Evolutionary conservation across 2,888 invertebrate genomes (phyloP), one percentile per base, ranked within the genome.

Genomic region (Cryptus viduatorius): DNA sequence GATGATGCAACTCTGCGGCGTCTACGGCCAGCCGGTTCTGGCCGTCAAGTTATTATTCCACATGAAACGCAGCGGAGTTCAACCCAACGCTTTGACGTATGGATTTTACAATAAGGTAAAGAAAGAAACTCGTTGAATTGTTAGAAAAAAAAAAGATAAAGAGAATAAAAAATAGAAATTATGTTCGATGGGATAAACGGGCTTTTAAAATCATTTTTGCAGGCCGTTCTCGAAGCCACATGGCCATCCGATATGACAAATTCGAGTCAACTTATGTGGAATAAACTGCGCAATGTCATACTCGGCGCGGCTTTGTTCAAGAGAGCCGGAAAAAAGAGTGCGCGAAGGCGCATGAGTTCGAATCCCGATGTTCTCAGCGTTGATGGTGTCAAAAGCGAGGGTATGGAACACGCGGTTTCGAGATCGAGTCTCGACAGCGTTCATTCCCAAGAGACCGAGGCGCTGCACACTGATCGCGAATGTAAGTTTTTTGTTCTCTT

Each of bases 1-100:
- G 73, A 97, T 99, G 96, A 99, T 99, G 98, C 99, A 99, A 94
- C 95, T 99, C 31, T 99, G 99, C 94, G 99, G 99, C 5, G 96
- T 98, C 87, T 98, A 99, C 93, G 98, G 98, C 80, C 96, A 98
- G 91, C 99, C 99, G 0, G 97, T 98, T 79, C 94, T 99, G 90
- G 99, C 99, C 1, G 99, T 99, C 0, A 98, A 98, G 91, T 94
- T 98, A 68, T 94, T 98, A 89, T 97, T 98, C 91, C 96, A 98
- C 64, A 98, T 99, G 98, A 98, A 98, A 93, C 96, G 97, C 24
- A 97, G 97, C 53, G 98, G 98, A 0, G 95, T 99, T 53, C 98
- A 98, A 91, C 99, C 99, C 0, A 99, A 99, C 93, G 99, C 99
- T 10, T 96, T 99, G 73, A 99, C 99, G 0, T 99, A 99, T 91